A percentile compares a stretch with the other conserved stretches of the same genome.
phyloP scores from a whole-genome alignment of 2,888 invertebrate genomes.

The Heliconius ethilla region DNA sequence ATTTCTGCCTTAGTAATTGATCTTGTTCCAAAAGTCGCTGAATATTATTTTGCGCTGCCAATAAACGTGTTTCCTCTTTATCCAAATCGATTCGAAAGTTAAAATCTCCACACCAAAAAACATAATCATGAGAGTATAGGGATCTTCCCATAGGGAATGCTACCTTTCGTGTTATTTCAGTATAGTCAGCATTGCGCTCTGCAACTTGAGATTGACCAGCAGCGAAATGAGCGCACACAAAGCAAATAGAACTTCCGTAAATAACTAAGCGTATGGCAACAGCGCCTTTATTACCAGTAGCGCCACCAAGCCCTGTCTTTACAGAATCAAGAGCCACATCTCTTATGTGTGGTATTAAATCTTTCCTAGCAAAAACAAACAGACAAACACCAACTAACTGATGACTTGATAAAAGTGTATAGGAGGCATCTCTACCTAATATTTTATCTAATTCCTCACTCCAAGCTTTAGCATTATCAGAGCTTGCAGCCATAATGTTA shows the following conservation, averaged over 20 bases:
- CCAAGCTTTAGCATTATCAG: conserved; percentile 96
- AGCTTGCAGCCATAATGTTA: conserved; percentile 97
- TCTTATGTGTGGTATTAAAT: conserved; percentile 92
- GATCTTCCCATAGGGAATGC: conserved; percentile 95
- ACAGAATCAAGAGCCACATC: conserved; percentile 98
- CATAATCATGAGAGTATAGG: conserved; percentile 97
- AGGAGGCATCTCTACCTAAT: conserved; percentile 92
- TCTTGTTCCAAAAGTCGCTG: conserved; percentile 90
- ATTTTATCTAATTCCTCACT: conserved; percentile 96
- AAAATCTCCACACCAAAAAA: conserved; percentile 99
- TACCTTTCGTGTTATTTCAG: conserved; percentile 95
- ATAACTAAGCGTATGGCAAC: conserved; percentile 95
- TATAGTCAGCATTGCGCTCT: conserved; percentile 98
- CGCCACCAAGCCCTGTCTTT: conserved; percentile 98
- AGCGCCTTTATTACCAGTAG: conserved; percentile 98
- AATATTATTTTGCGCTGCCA: conserved; percentile 89
- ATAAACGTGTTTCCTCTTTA: conserved; percentile 94
- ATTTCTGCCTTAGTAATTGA: conserved; percentile 92
- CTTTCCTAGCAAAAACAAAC: conserved; percentile 95
- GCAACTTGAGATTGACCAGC: conserved; percentile 98
- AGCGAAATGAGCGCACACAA: conserved; percentile 99
- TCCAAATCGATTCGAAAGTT: conserved; percentile 98
- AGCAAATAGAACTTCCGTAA: conserved; percentile 96
- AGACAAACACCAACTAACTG: conserved; percentile 99
- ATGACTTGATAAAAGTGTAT: conserved; percentile 94